A percentile compares a stretch with the other conserved stretches of the same genome.
These are phyloP conservation scores for Orthonyx spaldingii DNA, from an alignment of 2,113 vertebrate species.

Conservation along the genomic window DNA sequence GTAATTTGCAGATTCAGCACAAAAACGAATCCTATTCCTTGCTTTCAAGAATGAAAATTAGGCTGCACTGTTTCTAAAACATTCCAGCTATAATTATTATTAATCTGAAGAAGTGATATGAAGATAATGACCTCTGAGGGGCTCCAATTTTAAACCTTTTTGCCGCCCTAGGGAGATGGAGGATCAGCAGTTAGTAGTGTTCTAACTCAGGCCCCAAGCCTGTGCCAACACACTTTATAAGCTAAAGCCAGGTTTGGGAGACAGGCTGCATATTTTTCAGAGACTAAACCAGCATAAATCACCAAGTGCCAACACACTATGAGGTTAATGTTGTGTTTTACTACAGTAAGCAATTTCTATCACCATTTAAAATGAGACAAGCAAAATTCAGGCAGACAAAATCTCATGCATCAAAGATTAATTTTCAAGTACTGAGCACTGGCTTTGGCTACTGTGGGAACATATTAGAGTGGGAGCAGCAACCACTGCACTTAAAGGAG, in stretches of 20 bases:
- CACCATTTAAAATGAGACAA: constrained; percentile 57
- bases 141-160: background rate
- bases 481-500: background rate
- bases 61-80: background rate
- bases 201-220: background rate
- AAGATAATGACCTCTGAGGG: background rate
- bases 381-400: constrained; percentile 51
- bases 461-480: background rate
- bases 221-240: constrained; percentile 46
- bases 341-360: constrained; percentile 64
- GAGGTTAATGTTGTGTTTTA: constrained; percentile 63
- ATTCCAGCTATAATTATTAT: constrained; percentile 18
- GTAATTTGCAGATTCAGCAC: background rate
- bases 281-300: constrained; percentile 53
- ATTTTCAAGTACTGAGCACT: constrained; percentile 4
- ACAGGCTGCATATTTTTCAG: constrained; percentile 42
- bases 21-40: background rate
- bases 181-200: background rate
- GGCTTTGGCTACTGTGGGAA: background rate
- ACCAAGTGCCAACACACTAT: constrained; percentile 35
- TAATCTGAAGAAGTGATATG: background rate
- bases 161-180: background rate
- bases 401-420: constrained; percentile 30
- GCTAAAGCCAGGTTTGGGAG: constrained; percentile 38
- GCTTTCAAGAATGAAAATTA: background rate